phyloP scores from a whole-genome alignment of 2,797 vertebrate genomes.

The Notamacropus eugenii region DNA sequence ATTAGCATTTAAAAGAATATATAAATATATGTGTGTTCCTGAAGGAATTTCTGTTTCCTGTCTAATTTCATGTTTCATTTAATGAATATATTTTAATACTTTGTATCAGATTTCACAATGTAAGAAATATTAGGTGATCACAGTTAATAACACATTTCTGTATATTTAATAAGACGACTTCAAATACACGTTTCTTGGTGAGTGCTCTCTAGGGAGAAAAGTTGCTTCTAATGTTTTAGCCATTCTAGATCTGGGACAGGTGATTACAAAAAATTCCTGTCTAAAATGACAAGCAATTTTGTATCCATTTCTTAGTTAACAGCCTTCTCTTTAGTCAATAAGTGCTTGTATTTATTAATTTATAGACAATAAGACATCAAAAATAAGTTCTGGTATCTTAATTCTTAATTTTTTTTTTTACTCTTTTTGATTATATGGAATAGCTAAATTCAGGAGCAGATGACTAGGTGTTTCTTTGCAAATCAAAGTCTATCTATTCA shows the following conservation, averaged over 20 bases:
- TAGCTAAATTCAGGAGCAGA: slow-evolving; percentile 9
- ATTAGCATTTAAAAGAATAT: background rate
- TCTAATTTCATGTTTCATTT: slow-evolving; percentile 28
- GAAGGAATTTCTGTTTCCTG: slow-evolving; percentile 36
- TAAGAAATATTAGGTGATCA: slow-evolving; percentile 52
- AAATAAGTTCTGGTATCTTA: slow-evolving; percentile 37
- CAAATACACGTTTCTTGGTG: slow-evolving; percentile 12
- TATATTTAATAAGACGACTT: slow-evolving; percentile 34
- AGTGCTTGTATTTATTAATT: slow-evolving; percentile 41
- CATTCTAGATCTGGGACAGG: background rate
- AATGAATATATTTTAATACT: slow-evolving; percentile 40
- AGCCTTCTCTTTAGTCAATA: slow-evolving; percentile 9
- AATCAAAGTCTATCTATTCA: background rate
- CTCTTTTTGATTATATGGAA: background rate
- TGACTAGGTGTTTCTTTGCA: background rate
- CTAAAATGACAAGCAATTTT: background rate
- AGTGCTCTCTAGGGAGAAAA: slow-evolving; percentile 29
- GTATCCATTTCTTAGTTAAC: background rate
- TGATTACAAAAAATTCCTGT: background rate
- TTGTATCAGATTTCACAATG: slow-evolving; percentile 7
- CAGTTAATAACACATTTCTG: slow-evolving; percentile 51
- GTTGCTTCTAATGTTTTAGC: slow-evolving; percentile 7
- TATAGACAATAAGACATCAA: slow-evolving; percentile 23
- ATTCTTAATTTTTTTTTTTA: slow-evolving; percentile 40
- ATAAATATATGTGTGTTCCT: background rate